Evolutionary conservation across 92 coral and sea anemone genomes (phyloP).

Genomic region (Palythoa grandiflora): DNA sequence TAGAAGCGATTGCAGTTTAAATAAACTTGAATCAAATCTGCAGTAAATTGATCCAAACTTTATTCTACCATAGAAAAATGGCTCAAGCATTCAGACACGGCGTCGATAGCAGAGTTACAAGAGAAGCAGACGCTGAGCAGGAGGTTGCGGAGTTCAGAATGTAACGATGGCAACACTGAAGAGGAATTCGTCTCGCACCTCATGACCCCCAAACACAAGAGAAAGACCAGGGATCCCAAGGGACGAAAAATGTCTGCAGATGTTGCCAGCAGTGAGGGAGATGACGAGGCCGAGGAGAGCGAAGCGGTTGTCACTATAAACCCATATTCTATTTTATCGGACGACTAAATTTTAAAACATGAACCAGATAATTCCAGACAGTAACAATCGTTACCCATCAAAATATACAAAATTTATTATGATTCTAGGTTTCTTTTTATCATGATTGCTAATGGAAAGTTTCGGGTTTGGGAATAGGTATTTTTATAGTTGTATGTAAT

Average conservation of each 20-base stretch:
- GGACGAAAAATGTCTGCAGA: constrained; percentile 47
- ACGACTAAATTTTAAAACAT: constrained; percentile 61
- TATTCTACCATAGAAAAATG: constrained; percentile 68
- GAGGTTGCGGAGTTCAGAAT: constrained; percentile 57
- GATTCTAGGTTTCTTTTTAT: too few relatives aligned
- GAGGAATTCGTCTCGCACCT: constrained; percentile 66
- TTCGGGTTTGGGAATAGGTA: too few relatives aligned
- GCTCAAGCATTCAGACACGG: constrained; percentile 84
- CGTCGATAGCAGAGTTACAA: constrained; percentile 73
- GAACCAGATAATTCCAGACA: too few relatives aligned
- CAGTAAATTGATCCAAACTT: background rate
- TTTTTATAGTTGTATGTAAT: too few relatives aligned
- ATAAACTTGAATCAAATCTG: background rate
- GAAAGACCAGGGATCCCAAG: constrained; percentile 43
- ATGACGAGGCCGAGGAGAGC: constrained; percentile 70
- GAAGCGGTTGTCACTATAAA: constrained; percentile 66
- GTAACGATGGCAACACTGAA: constrained; percentile 39
- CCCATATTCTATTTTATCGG: constrained; percentile 84
- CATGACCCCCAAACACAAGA: constrained; percentile 39
- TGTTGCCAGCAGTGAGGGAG: constrained; percentile 63
- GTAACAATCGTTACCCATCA: too few relatives aligned
- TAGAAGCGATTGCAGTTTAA: too few relatives aligned
- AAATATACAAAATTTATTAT: too few relatives aligned
- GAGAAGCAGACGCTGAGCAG: constrained; percentile 72
- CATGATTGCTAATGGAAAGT: too few relatives aligned